phyloP scores from a whole-genome alignment of 2,888 invertebrate species.

The Sisyra nigra region DNA sequence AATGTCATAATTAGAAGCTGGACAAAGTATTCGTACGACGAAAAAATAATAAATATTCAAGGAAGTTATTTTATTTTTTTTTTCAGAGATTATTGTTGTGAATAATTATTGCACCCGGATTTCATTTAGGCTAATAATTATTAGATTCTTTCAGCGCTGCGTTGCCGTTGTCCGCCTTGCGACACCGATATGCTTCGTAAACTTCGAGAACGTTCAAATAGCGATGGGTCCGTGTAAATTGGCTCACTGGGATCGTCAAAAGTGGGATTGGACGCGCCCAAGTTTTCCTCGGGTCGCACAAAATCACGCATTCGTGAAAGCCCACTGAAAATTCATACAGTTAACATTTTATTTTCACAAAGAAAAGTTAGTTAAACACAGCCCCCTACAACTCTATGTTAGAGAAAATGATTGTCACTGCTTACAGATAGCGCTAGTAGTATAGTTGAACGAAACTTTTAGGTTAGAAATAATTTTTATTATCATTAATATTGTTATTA shows the following conservation, averaged over 20 bases:
- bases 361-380: not conserved
- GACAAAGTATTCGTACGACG: too few species aligned
- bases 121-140: not conserved
- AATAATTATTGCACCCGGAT: too few species aligned
- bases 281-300: conserved; percentile 10
- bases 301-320: conserved; percentile 29
- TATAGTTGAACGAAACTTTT: too few species aligned
- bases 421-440: too few species aligned
- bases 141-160: not conserved
- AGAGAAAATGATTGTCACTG: too few species aligned
- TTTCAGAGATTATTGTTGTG: not conserved
- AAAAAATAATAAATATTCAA: not conserved
- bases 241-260: conserved; percentile 87
- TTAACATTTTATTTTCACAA: not conserved
- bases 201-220: conserved; percentile 73
- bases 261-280: conserved; percentile 21
- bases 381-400: not conserved
- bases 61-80: not conserved
- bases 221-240: conserved; percentile 81
- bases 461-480: too few species aligned
- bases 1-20: too few species aligned
- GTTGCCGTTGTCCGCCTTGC: conserved; percentile 19
- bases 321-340: conserved; percentile 18
- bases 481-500: too few species aligned
- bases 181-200: conserved; percentile 43